Evolutionary conservation across 2,797 vertebrate species (phyloP), one percentile per base, ranked within the genome.

Genomic region (Sylvia borin): DNA sequence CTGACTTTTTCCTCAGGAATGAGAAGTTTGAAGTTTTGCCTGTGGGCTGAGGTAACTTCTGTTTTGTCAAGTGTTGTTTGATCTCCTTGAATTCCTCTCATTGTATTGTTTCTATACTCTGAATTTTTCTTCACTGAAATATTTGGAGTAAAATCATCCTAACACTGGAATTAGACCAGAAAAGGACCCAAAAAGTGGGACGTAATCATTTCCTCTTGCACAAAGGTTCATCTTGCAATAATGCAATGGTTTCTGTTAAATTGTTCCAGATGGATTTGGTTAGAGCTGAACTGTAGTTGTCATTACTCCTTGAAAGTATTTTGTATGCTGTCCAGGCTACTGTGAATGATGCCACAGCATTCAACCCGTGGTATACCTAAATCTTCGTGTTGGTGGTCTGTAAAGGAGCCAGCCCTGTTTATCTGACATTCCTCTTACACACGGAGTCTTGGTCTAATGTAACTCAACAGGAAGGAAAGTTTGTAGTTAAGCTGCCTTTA

Each of bases 361-460:
- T 92, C 74, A 68, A 9, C 45, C 13, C 32, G 17, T 40, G n/a
- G 43, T 62, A 45, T 11, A 13, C 38, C 58, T 84, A 65, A 94
- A 81, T 84, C 62, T 81, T 88, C 8, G 1, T 32, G 62, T 13
- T 90, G 88, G 88, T 93, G 88, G 80, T 94, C 87, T 95, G 72
- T 85, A 22, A 82, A 70, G 48, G 55, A 72, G 67, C 48, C 67
- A 87, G 64, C 11, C 14, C 16, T 29, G 8, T 93, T 94, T 85
- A 67, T 85, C 78, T 79, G 91, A 55, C 45, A 27, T 85, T 92
- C 42, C 74, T 14, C 42, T 54, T 48, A 43, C 60, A 16, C 57
- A 34, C 3, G 9, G n/a, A n/a, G 17, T 82, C 74, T 87, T 86
- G 32, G 24, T 70, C 84, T 91, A 32, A 42, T 42, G 77, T 57